Percentiles rank a stretch among this genome's conserved stretches.
phyloP scores from a whole-genome alignment of 2,113 vertebrate genomes.

The rat (Rattus norvegicus) region DNA sequence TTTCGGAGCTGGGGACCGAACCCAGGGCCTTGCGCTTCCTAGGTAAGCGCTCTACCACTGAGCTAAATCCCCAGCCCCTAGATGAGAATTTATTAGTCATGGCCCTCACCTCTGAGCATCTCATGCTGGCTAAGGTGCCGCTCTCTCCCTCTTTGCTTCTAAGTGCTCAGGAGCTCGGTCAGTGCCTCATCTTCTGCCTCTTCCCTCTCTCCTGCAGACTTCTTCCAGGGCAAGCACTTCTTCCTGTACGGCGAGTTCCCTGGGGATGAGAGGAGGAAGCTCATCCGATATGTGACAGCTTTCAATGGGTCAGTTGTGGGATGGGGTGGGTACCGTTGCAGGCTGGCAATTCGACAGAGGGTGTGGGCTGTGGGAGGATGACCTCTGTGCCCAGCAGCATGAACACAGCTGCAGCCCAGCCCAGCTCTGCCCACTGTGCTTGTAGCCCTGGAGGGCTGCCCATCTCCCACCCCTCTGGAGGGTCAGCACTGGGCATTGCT shows the following conservation, averaged over 20 bases:
- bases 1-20: no score
- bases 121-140: rapidly evolving
- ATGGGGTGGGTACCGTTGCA: no score
- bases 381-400: not conserved
- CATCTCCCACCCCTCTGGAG: not conserved
- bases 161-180: not conserved
- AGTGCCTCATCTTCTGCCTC: not conserved
- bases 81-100: rapidly evolving
- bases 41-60: no score
- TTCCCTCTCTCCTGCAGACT: slow-evolving; percentile 84
- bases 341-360: not conserved
- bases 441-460: rapidly evolving
- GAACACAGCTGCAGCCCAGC: not conserved
- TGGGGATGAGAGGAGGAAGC: slow-evolving; percentile 88
- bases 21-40: no score
- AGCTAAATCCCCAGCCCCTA: no score
- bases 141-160: not conserved
- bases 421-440: not conserved
- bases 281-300: slow-evolving; percentile 91
- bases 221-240: slow-evolving; percentile 91
- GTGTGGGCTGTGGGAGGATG: not conserved
- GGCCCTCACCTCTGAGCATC: no score
- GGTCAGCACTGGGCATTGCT: not conserved
- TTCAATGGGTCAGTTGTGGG: slow-evolving; percentile 91
- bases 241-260: slow-evolving; percentile 94